Evolutionary conservation across 2,113 vertebrate genomes (phyloP), one percentile per base, ranked within the genome.

Genomic region (Ovibos moschatus): DNA sequence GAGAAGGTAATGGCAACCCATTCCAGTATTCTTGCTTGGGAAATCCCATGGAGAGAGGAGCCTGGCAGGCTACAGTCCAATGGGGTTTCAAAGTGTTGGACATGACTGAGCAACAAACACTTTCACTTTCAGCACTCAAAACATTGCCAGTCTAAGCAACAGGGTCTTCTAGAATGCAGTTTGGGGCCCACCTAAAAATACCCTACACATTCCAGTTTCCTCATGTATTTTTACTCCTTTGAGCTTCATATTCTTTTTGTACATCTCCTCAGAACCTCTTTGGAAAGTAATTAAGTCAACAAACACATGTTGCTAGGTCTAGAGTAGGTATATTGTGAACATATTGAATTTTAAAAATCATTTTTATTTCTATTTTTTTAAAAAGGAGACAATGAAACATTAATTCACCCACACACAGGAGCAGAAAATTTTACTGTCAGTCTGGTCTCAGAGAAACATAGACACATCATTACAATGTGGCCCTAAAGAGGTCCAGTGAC

Each of bases 381-480:
- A 51, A 67, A 82, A 97, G 47, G 43, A 7, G 27, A 89, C 14
- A 71, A 43, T 71, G 16, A 78, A 53, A 82, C 47, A 58, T 55
- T 5, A 17, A 67, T 88, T 83, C 43, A 85, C 27, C 12, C n/a
- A 13, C 23, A 71, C 43, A 85, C 1, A 84, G 21, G 27, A 85
- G 57, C 14, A 62, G 33, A 27, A 67, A 74, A 74, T 85, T 92
- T 92, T 62, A 79, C 85, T 84, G 15, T 17, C 62, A 88, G n/a
- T 36, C 84, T 95, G 76, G 55, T 51, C 87, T 91, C 50, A 83
- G 40, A 95, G 78, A 96, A 96, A 82, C 21, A 93, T 8, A 87
- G 76, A 40, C 6, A 64, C 28, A 28, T 58, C 43, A 55, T 60
- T 36, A 50, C 19, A 47, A 79, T 23, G 1, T 55, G 45, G 60